Conservation (phyloP, 2,797 vertebrate genomes). For the Nannoperca obscura region DNA sequence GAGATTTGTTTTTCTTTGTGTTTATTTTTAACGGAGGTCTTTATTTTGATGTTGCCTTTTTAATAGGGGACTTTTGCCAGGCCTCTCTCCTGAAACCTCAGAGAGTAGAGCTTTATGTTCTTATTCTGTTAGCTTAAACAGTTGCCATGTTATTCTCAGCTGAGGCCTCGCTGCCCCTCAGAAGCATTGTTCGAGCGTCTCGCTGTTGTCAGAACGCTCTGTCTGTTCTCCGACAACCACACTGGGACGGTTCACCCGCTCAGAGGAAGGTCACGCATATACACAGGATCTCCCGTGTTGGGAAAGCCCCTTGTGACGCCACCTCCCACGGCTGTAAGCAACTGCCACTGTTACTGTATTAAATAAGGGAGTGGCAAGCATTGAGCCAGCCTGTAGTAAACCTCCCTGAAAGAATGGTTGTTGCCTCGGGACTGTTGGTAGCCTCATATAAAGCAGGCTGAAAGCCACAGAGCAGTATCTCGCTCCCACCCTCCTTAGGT, state of each 20-base stretch:
- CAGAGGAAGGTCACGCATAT: constrained; percentile 56
- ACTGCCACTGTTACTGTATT: constrained; percentile 63
- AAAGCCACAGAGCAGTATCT: constrained; percentile 2
- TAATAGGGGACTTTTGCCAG: constrained; percentile 14
- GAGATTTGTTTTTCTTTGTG: constrained; percentile 18
- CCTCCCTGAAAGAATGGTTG: constrained; percentile 41
- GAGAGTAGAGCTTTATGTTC: constrained; percentile 54
- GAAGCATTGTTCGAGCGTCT: constrained; percentile 46
- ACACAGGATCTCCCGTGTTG: constrained; percentile 71
- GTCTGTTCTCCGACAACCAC: constrained; percentile 26
- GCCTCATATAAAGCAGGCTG: constrained; percentile 15
- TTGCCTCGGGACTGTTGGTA: constrained; percentile 23
- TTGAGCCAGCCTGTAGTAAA: constrained; percentile 38
- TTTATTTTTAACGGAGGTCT: constrained; percentile 1
- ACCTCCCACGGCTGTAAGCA: constrained; percentile 64
- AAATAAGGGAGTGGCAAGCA: constrained; percentile 72
- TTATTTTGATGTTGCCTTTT: constrained; percentile 29
- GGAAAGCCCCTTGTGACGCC: constrained; percentile 72
- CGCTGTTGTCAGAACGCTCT: constrained; percentile 21
- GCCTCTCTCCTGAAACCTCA: too few species aligned
- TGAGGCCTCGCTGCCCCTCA: constrained; percentile 46
- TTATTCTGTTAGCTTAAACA: constrained; percentile 64
- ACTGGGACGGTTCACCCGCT: constrained; percentile 38
- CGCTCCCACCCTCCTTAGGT: background rate
- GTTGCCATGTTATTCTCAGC: constrained; percentile 64